These are phyloP conservation scores for Glareola pratincola DNA, from an alignment of 2,113 vertebrate species.

Conservation along the genomic window DNA sequence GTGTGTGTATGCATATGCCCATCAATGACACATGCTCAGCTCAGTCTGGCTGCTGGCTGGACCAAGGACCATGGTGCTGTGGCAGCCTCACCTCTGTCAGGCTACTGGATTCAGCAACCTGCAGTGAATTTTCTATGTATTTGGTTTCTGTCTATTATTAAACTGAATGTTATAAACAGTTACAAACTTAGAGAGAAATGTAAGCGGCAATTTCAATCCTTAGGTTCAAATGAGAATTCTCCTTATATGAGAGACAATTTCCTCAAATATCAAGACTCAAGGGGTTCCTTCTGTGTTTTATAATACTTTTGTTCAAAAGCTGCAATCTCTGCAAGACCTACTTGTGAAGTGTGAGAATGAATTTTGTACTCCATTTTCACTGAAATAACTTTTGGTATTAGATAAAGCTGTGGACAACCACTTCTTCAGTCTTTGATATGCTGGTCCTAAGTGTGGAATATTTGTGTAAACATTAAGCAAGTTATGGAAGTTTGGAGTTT, in stretches of 20 bases:
- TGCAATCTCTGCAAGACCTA: slow-evolving; percentile 22
- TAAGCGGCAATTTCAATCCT: not conserved
- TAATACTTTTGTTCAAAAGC: slow-evolving; percentile 29
- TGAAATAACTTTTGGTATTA: slow-evolving; percentile 37
- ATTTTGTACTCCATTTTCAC: slow-evolving; percentile 48
- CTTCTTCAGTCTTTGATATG: slow-evolving; percentile 1
- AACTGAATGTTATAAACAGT: not conserved
- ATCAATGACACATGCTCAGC: rapidly evolving
- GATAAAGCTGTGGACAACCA: not conserved
- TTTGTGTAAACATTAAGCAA: slow-evolving; percentile 18
- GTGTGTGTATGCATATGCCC: no score
- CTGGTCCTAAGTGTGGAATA: not conserved
- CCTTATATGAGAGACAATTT: slow-evolving; percentile 10
- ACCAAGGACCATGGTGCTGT: not conserved
- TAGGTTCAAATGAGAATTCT: slow-evolving; percentile 12
- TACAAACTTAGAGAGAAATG: not conserved
- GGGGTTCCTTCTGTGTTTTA: not conserved
- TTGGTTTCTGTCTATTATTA: not conserved
- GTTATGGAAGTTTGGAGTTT: not conserved
- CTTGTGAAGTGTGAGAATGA: slow-evolving; percentile 16
- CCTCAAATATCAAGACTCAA: slow-evolving; percentile 14
- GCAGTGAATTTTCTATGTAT: not conserved
- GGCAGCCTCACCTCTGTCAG: not conserved
- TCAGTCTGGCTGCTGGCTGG: not conserved
- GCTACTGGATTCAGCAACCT: not conserved